These are phyloP conservation scores for Notoglanidium macrostoma DNA, from an alignment of 2,797 vertebrate species.

Conservation along the genomic window DNA sequence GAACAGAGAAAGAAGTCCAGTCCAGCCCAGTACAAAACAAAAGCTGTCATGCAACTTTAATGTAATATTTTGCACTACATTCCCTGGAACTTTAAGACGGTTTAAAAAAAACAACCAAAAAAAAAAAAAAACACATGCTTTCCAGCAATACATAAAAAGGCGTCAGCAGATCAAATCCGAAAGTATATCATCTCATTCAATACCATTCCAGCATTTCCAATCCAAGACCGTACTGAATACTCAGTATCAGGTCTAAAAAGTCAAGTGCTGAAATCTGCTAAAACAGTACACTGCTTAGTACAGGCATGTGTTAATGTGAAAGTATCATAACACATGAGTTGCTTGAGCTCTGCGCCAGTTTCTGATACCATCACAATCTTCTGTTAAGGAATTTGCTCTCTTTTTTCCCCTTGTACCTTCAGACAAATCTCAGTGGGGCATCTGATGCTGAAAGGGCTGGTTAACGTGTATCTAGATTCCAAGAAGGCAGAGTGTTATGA, in stretches of 20 bases:
- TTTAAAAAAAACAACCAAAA: neutral
- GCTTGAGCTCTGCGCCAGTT: neutral
- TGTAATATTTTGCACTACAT: neutral
- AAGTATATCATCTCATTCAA: neutral
- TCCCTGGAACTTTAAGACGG: neutral
- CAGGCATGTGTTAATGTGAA: neutral
- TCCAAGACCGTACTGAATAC: neutral
- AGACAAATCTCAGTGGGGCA: neutral
- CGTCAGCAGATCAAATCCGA: neutral
- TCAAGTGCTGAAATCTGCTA: neutral
- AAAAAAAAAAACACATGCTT: neutral
- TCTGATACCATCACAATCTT: neutral
- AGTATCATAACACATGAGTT: neutral
- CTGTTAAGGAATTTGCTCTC: neutral
- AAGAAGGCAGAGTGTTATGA: neutral
- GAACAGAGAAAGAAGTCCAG: neutral
- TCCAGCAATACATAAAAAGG: neutral
- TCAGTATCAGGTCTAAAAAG: neutral
- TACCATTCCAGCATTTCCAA: neutral
- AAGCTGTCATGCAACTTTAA: neutral
- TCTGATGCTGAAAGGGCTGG: neutral
- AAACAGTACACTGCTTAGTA: neutral
- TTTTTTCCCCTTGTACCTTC: neutral
- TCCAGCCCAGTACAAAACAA: neutral
- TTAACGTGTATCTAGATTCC: neutral